A percentile compares a stretch with the other conserved stretches of the same genome.
Conservation (phyloP, 2,113 vertebrate species). For the Neogobius melanostomus region DNA sequence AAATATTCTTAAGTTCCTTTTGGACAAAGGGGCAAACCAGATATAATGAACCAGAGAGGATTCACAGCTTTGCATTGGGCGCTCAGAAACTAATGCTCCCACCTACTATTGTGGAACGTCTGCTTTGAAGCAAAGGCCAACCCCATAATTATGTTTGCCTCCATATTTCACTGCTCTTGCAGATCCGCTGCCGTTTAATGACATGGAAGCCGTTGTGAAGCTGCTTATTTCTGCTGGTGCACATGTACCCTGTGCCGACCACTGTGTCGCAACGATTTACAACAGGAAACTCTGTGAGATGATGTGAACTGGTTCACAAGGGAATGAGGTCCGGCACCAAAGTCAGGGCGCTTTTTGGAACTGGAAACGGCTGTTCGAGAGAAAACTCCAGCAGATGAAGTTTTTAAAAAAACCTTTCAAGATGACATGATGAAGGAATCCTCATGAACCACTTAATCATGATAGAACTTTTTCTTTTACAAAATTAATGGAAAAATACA, state of each 20-base stretch:
- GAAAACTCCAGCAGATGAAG: constrained; percentile 8
- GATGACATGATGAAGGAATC: constrained; percentile 56
- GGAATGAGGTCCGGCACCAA: constrained; percentile 21
- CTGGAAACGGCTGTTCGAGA: rapidly evolving
- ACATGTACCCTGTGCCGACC: background rate
- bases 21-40: constrained; percentile 23
- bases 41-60: rapidly evolving
- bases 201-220: constrained; percentile 39
- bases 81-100: background rate
- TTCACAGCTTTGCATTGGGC: constrained; percentile 49
- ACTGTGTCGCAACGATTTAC: rapidly evolving
- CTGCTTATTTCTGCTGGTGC: constrained; percentile 50
- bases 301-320: constrained; percentile 20
- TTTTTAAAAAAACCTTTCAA: constrained; percentile 1
- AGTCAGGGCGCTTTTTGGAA: background rate
- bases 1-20: too few species aligned
- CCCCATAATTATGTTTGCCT: background rate
- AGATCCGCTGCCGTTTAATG: constrained; percentile 21
- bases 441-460: constrained; percentile 1
- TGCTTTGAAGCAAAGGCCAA: constrained; percentile 48
- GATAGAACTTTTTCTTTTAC: constrained; percentile 38
- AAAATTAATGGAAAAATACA: constrained; percentile 53
- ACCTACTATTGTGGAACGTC: constrained; percentile 15
- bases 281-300: constrained; percentile 33
- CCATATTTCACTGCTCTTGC: constrained; percentile 11